phyloP scores from a whole-genome alignment of 2,113 vertebrate genomes.

The Triplophysa tibetana region DNA sequence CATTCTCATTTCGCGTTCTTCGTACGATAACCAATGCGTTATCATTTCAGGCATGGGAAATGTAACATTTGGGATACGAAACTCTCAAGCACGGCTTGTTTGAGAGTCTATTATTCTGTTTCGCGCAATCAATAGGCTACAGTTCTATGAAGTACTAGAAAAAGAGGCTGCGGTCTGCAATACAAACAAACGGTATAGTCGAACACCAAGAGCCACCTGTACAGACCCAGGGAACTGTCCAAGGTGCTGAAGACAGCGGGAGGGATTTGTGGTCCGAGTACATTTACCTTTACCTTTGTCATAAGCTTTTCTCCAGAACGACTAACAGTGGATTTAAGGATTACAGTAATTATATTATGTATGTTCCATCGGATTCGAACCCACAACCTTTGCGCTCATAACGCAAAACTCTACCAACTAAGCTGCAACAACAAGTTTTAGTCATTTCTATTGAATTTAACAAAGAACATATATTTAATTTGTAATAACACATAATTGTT shows the following conservation, averaged over 20 bases:
- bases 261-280: background rate
- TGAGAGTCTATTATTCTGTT: constrained; percentile 40
- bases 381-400: too few relatives aligned
- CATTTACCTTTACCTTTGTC: too few relatives aligned
- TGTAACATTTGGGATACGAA: constrained; percentile 54
- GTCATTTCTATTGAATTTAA: too few relatives aligned
- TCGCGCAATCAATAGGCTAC: constrained; percentile 54
- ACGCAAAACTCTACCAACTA: too few relatives aligned
- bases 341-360: too few relatives aligned
- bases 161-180: background rate
- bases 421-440: too few relatives aligned
- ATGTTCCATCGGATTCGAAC: too few relatives aligned
- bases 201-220: constrained; percentile 31
- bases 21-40: background rate
- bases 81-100: constrained; percentile 42
- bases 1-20: background rate
- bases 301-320: too few relatives aligned
- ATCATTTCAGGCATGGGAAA: constrained; percentile 57
- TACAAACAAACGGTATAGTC: background rate
- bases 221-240: constrained; percentile 62
- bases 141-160: constrained; percentile 8
- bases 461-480: too few relatives aligned
- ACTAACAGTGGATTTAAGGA: too few relatives aligned
- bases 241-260: constrained; percentile 60
- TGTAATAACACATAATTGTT: too few relatives aligned